A percentile compares a stretch with the other conserved stretches of the same genome.
These are phyloP conservation scores for Arizona elegans DNA, from an alignment of 2,113 vertebrate genomes.

Conservation along the genomic window DNA sequence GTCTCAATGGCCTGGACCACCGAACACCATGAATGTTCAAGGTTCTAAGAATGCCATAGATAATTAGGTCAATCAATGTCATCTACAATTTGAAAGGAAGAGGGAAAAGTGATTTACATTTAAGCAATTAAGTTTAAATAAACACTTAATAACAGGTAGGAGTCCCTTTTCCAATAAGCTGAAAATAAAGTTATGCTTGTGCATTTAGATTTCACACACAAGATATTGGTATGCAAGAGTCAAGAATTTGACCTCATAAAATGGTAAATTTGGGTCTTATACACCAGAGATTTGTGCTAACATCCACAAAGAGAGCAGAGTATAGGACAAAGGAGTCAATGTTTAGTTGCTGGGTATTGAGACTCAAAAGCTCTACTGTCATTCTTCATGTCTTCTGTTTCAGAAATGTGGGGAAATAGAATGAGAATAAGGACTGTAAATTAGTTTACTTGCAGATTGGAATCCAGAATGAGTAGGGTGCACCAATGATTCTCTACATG, in stretches of 20 bases:
- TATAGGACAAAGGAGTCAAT: not conserved
- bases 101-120: conserved; percentile 1
- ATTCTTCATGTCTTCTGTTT: not conserved
- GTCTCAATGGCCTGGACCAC: conserved; percentile 86
- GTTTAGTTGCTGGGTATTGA: not conserved
- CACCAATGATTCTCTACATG: not conserved
- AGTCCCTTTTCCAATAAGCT: not conserved
- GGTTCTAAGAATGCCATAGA: conserved; percentile 75
- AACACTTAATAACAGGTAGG: not conserved
- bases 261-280: not conserved
- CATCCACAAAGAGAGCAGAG: not conserved
- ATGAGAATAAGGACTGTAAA: not conserved
- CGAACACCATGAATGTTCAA: conserved; percentile 67
- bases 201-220: not conserved
- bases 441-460: not conserved
- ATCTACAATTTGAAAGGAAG: conserved; percentile 68
- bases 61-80: conserved; percentile 80
- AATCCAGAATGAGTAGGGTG: not conserved
- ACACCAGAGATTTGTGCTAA: not conserved
- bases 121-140: not conserved
- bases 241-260: not conserved
- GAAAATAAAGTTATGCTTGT: not conserved
- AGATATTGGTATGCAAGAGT: not conserved
- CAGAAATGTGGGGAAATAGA: not conserved
- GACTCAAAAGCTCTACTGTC: not conserved